These are phyloP conservation scores for Dasypolia templi DNA, from an alignment of 2,888 invertebrate species.

Conservation along the genomic window DNA sequence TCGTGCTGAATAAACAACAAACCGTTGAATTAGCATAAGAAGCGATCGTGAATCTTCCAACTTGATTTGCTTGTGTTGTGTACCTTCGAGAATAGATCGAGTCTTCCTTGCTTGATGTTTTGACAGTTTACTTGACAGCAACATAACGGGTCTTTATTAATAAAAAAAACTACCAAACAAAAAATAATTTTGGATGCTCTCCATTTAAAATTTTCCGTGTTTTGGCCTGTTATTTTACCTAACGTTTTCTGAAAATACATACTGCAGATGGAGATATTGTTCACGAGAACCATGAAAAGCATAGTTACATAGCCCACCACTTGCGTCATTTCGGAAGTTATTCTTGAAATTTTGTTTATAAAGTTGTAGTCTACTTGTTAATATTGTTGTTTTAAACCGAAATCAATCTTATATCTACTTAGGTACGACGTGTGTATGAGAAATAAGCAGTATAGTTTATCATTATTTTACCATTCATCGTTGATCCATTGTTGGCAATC, in stretches of 20 bases:
- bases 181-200: not conserved
- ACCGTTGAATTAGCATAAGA: constrained; percentile 37
- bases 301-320: not conserved
- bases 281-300: too few species aligned
- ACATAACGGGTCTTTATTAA: not conserved
- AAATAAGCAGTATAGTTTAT: not conserved
- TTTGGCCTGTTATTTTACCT: too few species aligned
- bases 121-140: constrained; percentile 47
- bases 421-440: not conserved
- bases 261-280: too few species aligned
- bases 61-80: constrained; percentile 45
- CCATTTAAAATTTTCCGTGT: too few species aligned
- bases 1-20: constrained; percentile 29
- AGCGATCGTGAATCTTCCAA: constrained; percentile 51
- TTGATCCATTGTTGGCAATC: constrained; percentile 12
- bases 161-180: constrained; percentile 26
- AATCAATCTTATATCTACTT: not conserved
- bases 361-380: not conserved
- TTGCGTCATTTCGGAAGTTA: not conserved
- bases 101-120: constrained; percentile 27
- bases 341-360: not conserved
- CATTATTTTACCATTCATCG: too few species aligned
- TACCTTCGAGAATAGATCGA: constrained; percentile 17
- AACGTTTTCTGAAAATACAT: not conserved
- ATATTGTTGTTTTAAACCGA: too few species aligned